Evolutionary conservation across 2,113 vertebrate species (phyloP).

Genomic region (Orientallactaga bullata): DNA sequence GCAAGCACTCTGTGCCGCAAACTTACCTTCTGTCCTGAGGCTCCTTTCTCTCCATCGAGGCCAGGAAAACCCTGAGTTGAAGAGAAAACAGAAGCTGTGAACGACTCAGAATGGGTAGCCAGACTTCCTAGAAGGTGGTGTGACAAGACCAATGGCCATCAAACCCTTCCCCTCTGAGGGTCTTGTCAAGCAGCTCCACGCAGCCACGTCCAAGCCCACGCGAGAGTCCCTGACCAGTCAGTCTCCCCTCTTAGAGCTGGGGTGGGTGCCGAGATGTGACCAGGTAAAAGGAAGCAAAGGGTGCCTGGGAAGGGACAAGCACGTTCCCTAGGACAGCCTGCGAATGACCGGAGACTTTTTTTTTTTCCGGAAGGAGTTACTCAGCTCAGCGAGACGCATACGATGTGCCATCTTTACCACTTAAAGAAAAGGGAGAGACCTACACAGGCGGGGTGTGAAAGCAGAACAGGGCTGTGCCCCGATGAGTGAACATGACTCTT

Average conservation of each 20-base stretch:
- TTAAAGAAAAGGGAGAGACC: neutral
- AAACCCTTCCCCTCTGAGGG: neutral
- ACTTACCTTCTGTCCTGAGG: constrained; percentile 87
- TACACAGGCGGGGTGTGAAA: fast-evolving
- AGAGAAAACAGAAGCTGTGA: neutral
- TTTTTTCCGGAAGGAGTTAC: neutral
- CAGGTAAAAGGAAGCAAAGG: neutral
- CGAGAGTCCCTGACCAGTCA: neutral
- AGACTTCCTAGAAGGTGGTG: fast-evolving
- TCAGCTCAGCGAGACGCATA: fast-evolving
- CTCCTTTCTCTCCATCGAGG: constrained; percentile 87
- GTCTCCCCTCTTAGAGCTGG: neutral
- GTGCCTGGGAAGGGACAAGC: neutral
- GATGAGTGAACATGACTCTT: neutral
- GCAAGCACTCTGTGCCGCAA: neutral
- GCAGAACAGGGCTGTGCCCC: no score
- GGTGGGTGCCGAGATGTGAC: no score
- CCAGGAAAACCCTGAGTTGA: constrained; percentile 90
- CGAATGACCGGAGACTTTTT: fast-evolving
- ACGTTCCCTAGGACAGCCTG: fast-evolving
- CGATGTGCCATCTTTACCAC: fast-evolving
- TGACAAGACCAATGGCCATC: fast-evolving
- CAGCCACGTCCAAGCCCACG: neutral
- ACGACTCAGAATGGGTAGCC: fast-evolving
- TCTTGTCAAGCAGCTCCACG: neutral